Base-by-base conservation (phyloP, 2,888 invertebrate species). In the Mythimna loreyi region DNA sequence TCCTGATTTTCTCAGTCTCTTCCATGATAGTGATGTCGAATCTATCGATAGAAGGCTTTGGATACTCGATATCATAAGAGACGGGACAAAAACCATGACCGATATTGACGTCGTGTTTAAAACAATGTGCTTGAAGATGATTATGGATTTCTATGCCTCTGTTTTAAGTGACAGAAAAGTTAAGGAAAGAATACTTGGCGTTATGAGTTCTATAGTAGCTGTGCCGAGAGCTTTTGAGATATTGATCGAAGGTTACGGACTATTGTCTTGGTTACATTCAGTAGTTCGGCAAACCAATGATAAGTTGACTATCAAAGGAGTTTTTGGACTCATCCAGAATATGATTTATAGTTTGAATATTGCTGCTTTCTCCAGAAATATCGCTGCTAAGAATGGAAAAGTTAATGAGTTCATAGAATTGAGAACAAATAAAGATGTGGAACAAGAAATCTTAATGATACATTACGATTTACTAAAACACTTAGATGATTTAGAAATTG, bases 1-100 rank as follows among this genome's bases (percentile, higher is more conserved):
- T n/a, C 99, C 99, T 0, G 99, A 99, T 89, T 97, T 99, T 86
- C 97, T 98, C 72, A 97, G 97, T 62, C 96, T 99, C 47, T 97
- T 99, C 87, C 97, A 98, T 88, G 98, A 98, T 75, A 96, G 97
- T 13, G 97, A 98, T 67, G 96, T 98, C 0, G 97, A 97, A 81
- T 96, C 97, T 64, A 96, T 96, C 25, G 96, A 96, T 0, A 97
- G 98, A 84, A 96, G 98, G 55, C 93, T 96, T 33, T 99, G 99
- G 97, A 97, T 99, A 45, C 93, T 99, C 13, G 96, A 97, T 82
- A 92, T 98, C 11, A 96, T 99, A 43, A 94, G 96, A 21, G 97
- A 98, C 83, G 98, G 99, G 2, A 96, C 98, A 49, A 97, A 97
- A 86, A 97, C 97, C 0, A 97, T 97, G 83, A 94, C 96, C 0